Evolutionary conservation across 2,113 vertebrate genomes (phyloP), one percentile per base, ranked within the genome.

Genomic region (Poecile atricapillus): DNA sequence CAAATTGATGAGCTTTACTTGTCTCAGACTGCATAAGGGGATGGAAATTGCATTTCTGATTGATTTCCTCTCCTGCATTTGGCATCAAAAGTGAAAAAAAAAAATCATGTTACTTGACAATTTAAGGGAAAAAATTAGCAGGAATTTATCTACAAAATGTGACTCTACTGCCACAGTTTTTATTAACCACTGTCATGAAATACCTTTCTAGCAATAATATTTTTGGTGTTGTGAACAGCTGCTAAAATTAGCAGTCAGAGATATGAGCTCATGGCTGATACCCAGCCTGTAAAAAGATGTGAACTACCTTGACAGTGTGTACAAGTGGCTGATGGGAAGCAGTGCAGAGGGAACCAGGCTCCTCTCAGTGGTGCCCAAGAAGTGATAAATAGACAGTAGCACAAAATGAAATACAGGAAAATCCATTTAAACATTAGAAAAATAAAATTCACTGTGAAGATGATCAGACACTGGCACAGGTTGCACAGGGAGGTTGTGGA

Each of bases 131-230:
- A 49, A n/a, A 22, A 1, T 1, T 9, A 27, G 5, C 56, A n/a
- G 25, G 69, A 84, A 63, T 50, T 55, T 0, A 58, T 59, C 46
- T 91, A 56, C 10, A 75, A 63, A 92, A 67, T 2, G 3, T 44
- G 82, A 83, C 27, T 83, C 49, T 70, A 5, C 53, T 92, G 71
- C 55, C 33, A 75, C 18, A 76, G 27, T 17, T 60, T 74, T 69
- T 87, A 87, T 31, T 76, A 75, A 82, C 16, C 35, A 53, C 75
- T 95, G 68, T 85, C 31, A 25, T 81, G 59, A 94, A 89, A 58
- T 93, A 87, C 71, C 27, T 64, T 91, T 71, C 62, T 83, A 81
- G 68, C 87, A 96, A 78, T 96, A 95, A 92, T 85, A 86, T 53
- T 39, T 67, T 37, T 71, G 33, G 31, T 94, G 74, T 64, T 85